Evolutionary conservation across 2,888 invertebrate genomes (phyloP), one percentile per base, ranked within the genome.

Genomic region (Pilophorus perplexus): DNA sequence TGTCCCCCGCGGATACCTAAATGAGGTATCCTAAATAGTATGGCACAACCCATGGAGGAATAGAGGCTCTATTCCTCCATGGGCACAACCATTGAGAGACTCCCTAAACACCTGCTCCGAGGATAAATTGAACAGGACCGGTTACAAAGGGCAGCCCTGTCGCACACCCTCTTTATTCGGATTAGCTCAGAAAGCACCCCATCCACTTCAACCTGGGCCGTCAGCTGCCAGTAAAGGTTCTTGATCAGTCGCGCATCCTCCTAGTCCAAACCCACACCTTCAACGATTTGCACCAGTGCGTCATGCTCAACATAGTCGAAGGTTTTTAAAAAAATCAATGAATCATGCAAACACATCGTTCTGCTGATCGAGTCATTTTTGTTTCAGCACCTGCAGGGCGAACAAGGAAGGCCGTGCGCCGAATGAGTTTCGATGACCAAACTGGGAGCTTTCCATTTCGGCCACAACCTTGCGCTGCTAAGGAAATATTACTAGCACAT

Each of bases 141-240:
- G 6, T 8, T 6, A 33, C 33, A 33, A 12, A 33, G 33, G 33
- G 33, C 33, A 33, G 33, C 33, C 6, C 33, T 33, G 33, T 12
- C 12, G 33, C 33, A 42, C 42, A 33, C 33, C 33, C 33, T 12
- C 12, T 33, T 12, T 6, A 8, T 8, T 33, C 33, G 33, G 33
- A 33, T 16, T 28, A 4, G 4, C 6, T 5, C 14, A n/a, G 25
- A 27, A 6, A 27, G 25, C 3, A n/a, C 4, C 6, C 52, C 52
- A 25, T 52, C 52, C 6, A 52, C 52, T 22, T 20, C 2, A 8
- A 52, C 27, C 52, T 52, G 52, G 2, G 52, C 52, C 27, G 52
- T 52, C 27, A 27, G 52, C n/a, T 25, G 14, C 52, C 28, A 52
- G 28, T 52, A 25, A 3, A 52, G 52, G 14, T 52, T 52, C 52